Percentiles rank a stretch among this genome's conserved stretches.
Conservation (phyloP, 2,113 vertebrate species). For the Pelmatolapia mariae region DNA sequence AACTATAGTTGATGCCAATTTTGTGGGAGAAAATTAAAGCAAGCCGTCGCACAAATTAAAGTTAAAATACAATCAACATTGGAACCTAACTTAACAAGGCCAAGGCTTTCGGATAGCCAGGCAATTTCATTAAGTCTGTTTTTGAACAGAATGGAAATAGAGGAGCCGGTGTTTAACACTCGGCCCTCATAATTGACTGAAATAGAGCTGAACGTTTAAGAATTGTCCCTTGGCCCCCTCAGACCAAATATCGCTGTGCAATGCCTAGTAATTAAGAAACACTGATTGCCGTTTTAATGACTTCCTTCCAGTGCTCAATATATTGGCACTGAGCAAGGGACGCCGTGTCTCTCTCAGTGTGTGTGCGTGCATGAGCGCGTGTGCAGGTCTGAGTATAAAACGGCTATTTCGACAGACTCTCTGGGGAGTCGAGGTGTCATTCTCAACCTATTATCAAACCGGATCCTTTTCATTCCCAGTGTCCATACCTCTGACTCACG, state of each 20-base stretch:
- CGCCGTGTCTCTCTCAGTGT: not conserved
- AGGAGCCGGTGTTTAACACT: slow-evolving; percentile 30
- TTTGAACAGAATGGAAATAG: slow-evolving; percentile 34
- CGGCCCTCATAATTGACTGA: slow-evolving; percentile 35
- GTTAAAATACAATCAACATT: too few species aligned
- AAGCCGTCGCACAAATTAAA: slow-evolving; percentile 23
- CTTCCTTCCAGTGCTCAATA: slow-evolving; percentile 41
- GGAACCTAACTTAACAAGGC: slow-evolving; percentile 14
- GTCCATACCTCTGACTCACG: not conserved
- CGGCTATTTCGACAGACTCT: slow-evolving; percentile 10
- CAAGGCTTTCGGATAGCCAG: not conserved
- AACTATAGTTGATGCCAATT: slow-evolving; percentile 28
- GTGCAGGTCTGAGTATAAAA: not conserved
- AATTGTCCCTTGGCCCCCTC: not conserved
- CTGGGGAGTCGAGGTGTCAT: slow-evolving; percentile 42
- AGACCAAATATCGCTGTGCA: slow-evolving; percentile 29
- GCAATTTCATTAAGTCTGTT: slow-evolving; percentile 40
- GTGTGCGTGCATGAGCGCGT: not conserved
- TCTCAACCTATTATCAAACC: slow-evolving; percentile 55
- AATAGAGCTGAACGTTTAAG: slow-evolving; percentile 20
- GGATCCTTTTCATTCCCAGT: slow-evolving; percentile 37
- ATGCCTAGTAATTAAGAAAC: slow-evolving; percentile 60
- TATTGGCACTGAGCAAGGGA: not conserved
- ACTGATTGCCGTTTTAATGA: slow-evolving; percentile 63
- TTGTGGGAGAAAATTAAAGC: slow-evolving; percentile 37